A percentile compares a stretch with the other conserved stretches of the same genome.
phyloP scores from a whole-genome alignment of 2,113 vertebrate genomes.

The Tetrao urogallus region DNA sequence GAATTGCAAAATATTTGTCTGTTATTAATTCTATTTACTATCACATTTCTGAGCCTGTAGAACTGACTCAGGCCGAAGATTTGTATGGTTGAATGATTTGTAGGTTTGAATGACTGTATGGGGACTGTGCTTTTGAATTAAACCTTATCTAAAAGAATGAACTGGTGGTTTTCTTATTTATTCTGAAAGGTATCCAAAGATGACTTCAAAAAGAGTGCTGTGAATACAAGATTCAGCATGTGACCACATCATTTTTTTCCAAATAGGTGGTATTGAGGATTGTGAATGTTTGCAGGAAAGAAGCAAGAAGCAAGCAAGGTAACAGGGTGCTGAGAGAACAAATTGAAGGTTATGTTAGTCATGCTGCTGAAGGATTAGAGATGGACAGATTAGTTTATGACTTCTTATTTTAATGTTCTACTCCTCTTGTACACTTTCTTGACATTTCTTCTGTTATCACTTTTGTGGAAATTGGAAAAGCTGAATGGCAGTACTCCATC shows the following conservation, averaged over 20 bases:
- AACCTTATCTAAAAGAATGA: neutral
- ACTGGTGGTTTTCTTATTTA: neutral
- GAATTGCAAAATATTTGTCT: neutral
- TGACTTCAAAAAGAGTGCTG: neutral
- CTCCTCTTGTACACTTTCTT: neutral
- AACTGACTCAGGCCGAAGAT: neutral
- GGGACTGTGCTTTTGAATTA: neutral
- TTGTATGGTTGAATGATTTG: too few relatives aligned
- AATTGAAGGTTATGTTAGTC: neutral
- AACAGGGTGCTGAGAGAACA: neutral
- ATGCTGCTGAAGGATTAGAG: neutral
- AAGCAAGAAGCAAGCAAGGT: neutral
- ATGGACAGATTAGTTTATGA: neutral
- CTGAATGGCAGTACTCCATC: neutral
- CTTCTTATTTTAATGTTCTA: neutral
- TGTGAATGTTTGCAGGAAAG: neutral
- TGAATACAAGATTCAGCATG: neutral
- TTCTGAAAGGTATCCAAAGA: neutral
- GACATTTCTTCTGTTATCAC: neutral
- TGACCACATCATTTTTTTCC: neutral
- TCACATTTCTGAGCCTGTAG: neutral
- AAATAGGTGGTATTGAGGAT: neutral
- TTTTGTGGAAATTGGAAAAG: constrained; percentile 5
- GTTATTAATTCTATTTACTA: neutral
- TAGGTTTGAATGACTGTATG: neutral